Conservation (phyloP, 1,140 invertebrate species). For the Hyles vespertilio region DNA sequence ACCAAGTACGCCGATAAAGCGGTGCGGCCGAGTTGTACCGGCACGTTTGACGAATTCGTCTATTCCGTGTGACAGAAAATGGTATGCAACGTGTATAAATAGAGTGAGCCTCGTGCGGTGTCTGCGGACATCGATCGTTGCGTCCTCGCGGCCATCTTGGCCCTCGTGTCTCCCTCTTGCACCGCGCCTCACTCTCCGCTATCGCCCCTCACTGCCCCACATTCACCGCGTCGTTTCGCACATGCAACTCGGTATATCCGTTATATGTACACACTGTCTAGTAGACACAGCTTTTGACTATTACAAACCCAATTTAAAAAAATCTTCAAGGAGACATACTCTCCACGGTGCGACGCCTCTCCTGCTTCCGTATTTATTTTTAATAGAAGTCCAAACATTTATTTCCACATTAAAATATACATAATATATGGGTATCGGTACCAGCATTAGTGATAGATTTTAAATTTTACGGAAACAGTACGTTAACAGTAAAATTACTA, state of each 20-base stretch:
- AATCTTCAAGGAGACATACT: conserved; percentile 14
- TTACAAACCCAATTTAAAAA: conserved; percentile 14
- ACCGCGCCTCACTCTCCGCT: conserved; percentile 45
- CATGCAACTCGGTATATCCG: conserved; percentile 41
- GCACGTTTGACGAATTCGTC: too few species aligned
- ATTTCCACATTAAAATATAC: too few species aligned
- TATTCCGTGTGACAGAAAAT: conserved; percentile 45
- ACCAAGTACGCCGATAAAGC: too few species aligned
- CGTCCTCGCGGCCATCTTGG: conserved; percentile 71
- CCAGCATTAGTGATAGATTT: too few species aligned
- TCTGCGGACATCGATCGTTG: conserved; percentile 72
- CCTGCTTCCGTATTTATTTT: too few species aligned
- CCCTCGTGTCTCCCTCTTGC: conserved; percentile 64
- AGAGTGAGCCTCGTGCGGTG: conserved; percentile 64
- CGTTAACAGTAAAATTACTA: too few species aligned
- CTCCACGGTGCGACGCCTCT: too few species aligned
- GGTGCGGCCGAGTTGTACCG: too few species aligned
- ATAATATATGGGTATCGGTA: too few species aligned
- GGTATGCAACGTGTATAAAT: conserved; percentile 66
- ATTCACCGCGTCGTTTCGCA: conserved; percentile 64
- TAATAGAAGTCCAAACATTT: too few species aligned
- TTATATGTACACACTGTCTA: conserved; percentile 29
- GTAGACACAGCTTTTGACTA: conserved; percentile 19
- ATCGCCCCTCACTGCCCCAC: conserved; percentile 64
- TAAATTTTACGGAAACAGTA: too few species aligned